A percentile compares a stretch with the other conserved stretches of the same genome.
These are phyloP conservation scores for Eubasilissa regina DNA, from an alignment of 1,140 invertebrate genomes.

Conservation along the genomic window DNA sequence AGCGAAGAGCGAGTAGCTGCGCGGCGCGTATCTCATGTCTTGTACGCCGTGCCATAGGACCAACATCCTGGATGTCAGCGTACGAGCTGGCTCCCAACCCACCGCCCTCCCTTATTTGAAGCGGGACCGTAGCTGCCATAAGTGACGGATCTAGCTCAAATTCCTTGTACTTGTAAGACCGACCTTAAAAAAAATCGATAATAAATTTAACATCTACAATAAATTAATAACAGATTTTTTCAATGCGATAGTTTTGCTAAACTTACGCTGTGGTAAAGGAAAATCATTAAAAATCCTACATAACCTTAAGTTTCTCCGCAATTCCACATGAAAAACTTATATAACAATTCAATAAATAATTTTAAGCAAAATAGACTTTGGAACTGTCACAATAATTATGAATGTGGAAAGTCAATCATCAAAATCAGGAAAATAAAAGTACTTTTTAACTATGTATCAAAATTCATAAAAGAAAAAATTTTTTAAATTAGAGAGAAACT, in stretches of 20 bases:
- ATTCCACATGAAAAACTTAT: too few relatives aligned
- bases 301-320: too few relatives aligned
- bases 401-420: too few relatives aligned
- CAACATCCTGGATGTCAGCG: conserved; percentile 76
- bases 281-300: too few relatives aligned
- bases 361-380: too few relatives aligned
- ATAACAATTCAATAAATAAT: too few relatives aligned
- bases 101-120: conserved; percentile 35
- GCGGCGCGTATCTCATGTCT: conserved; percentile 96
- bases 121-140: conserved; percentile 58
- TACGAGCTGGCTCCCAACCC: neutral
- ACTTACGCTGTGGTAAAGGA: too few relatives aligned
- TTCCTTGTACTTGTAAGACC: conserved; percentile 71
- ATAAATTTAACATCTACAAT: conserved; percentile 35
- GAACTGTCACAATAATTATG: too few relatives aligned
- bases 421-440: too few relatives aligned
- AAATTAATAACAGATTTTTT: neutral
- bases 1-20: conserved; percentile 88
- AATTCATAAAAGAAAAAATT: too few relatives aligned
- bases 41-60: conserved; percentile 92
- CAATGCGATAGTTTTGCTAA: neutral
- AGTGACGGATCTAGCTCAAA: conserved; percentile 73
- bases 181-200: conserved; percentile 60
- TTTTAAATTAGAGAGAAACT: too few relatives aligned
- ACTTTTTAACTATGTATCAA: too few relatives aligned